Conservation (phyloP, 2,113 vertebrate genomes). For the Channa maculata region DNA sequence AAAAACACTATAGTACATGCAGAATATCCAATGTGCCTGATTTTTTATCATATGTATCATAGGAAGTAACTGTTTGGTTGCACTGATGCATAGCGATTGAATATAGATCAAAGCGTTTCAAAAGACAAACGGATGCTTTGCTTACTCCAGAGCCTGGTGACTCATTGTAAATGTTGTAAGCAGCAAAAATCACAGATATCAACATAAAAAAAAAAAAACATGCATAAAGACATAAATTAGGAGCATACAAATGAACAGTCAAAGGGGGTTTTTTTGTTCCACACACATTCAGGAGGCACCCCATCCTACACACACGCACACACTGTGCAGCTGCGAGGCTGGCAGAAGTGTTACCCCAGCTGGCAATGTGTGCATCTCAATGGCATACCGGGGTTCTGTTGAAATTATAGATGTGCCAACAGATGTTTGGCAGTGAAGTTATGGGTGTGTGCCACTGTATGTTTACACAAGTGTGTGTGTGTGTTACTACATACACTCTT, state of each 20-base stretch:
- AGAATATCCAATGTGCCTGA: neutral
- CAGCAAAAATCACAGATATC: neutral
- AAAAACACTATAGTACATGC: neutral
- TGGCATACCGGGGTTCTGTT: slow-evolving; percentile 64
- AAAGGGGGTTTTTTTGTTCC: slow-evolving; percentile 23
- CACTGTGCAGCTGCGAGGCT: slow-evolving; percentile 68
- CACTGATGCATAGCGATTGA: slow-evolving; percentile 1
- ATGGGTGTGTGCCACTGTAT: slow-evolving; percentile 54
- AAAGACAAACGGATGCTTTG: neutral
- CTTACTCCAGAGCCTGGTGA: neutral
- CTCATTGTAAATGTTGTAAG: no score
- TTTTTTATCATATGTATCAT: neutral
- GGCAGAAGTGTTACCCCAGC: slow-evolving; percentile 68
- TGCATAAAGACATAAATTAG: slow-evolving; percentile 12
- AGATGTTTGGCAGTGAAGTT: slow-evolving; percentile 75
- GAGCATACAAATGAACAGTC: slow-evolving; percentile 8
- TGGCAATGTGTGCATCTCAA: slow-evolving; percentile 70
- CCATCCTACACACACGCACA: slow-evolving; percentile 32
- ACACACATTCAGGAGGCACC: slow-evolving; percentile 9
- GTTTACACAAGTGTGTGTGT: slow-evolving; percentile 20
- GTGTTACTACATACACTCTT: neutral
- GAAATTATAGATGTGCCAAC: slow-evolving; percentile 78
- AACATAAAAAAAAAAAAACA: slow-evolving; percentile 13
- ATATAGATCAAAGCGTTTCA: slow-evolving; percentile 31
- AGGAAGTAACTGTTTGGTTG: slow-evolving; percentile 16